phyloP scores from a whole-genome alignment of 2,888 invertebrate species.

The Onthophagus sagittarius region DNA sequence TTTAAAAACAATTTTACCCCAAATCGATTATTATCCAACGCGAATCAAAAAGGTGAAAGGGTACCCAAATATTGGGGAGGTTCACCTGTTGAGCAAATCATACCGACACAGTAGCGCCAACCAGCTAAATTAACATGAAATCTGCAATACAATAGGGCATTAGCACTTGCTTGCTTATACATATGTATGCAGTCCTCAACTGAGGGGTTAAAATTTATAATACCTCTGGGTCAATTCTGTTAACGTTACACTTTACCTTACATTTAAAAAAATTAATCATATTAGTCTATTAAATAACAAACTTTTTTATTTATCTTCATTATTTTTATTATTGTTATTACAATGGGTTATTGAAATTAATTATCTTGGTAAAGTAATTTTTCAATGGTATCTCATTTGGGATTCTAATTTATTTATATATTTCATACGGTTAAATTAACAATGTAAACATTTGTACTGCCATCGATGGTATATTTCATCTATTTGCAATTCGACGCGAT shows the following conservation, averaged over 20 bases:
- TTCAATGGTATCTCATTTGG: neutral
- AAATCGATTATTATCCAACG: neutral
- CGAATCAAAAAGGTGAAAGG: neutral
- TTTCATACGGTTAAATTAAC: neutral
- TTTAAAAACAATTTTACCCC: neutral
- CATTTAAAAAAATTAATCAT: neutral
- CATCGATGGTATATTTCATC: neutral
- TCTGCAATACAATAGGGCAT: conserved; percentile 51
- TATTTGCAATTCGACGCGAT: neutral
- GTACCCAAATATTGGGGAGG: neutral
- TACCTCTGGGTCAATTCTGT: conserved; percentile 25
- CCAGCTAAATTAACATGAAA: conserved; percentile 47
- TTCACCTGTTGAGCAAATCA: conserved; percentile 47
- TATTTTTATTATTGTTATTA: neutral
- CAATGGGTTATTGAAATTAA: neutral
- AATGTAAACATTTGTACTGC: neutral
- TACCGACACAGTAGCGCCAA: conserved; percentile 38
- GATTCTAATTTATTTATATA: conserved; percentile 12
- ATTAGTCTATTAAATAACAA: neutral
- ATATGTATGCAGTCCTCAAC: conserved; percentile 47
- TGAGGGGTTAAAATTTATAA: conserved; percentile 40
- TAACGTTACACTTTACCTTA: neutral
- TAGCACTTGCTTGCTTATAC: conserved; percentile 48
- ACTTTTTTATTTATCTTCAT: too few species aligned
- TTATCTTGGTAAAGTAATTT: neutral